Evolutionary conservation across 2,888 invertebrate genomes (phyloP).

Genomic region (Netelia fuscicornis): DNA sequence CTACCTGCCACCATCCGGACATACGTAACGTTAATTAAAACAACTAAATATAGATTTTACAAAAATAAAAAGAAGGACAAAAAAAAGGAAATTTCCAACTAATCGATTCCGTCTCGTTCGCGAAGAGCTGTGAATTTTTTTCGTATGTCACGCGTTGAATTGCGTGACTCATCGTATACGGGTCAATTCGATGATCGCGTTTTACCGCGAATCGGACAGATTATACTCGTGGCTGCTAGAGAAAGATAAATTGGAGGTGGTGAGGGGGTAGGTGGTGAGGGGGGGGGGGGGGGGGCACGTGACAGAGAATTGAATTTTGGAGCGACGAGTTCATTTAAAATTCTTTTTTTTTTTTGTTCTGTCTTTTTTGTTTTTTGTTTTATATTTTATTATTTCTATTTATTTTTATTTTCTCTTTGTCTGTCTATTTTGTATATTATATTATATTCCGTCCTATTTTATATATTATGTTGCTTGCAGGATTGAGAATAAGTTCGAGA

Average conservation of each 20-base stretch:
- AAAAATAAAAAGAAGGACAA: not conserved
- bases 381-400: not conserved
- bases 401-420: too few relatives aligned
- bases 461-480: conserved; percentile 5
- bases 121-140: not conserved
- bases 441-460: not conserved
- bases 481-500: not conserved
- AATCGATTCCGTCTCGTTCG: not conserved
- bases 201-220: not conserved
- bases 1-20: too few relatives aligned
- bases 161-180: conserved; percentile 4
- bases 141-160: not conserved
- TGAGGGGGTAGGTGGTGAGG: too few relatives aligned
- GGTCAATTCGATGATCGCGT: not conserved
- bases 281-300: not conserved
- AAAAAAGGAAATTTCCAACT: not conserved
- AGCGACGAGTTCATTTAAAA: not conserved
- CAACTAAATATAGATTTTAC: too few relatives aligned
- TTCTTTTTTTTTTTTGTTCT: not conserved
- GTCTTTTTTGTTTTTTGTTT: not conserved
- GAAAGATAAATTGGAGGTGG: not conserved
- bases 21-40: too few relatives aligned
- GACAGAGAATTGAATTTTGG: not conserved
- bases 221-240: not conserved
- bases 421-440: too few relatives aligned